These are phyloP conservation scores for Arrhamphus sclerolepis DNA, from an alignment of 2,797 vertebrate species.

Conservation along the genomic window DNA sequence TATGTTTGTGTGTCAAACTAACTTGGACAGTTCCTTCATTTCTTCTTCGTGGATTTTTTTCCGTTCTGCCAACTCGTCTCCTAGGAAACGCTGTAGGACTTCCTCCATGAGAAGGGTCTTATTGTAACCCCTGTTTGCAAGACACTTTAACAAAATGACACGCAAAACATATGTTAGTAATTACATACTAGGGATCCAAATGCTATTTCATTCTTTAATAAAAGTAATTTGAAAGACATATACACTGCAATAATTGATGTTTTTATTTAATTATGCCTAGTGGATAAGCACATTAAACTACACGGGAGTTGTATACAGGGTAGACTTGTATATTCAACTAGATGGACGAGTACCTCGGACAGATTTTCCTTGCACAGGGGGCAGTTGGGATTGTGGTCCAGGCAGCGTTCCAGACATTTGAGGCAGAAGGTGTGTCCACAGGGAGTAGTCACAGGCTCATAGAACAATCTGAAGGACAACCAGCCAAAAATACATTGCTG, in stretches of 20 bases:
- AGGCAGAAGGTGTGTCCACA: conserved; percentile 96
- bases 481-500: no score
- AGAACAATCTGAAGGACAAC: conserved; percentile 66
- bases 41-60: conserved; percentile 93
- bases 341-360: conserved; percentile 80
- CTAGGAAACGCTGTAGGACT: conserved; percentile 86
- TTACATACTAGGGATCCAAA: not conserved
- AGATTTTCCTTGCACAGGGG: conserved; percentile 95
- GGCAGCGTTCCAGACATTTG: conserved; percentile 93
- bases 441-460: conserved; percentile 91
- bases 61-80: conserved; percentile 88
- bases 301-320: not conserved
- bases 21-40: conserved; percentile 93
- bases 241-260: no score
- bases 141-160: conserved; percentile 77
- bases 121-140: conserved; percentile 89
- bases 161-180: not conserved
- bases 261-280: no score
- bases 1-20: conserved; percentile 45
- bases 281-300: not conserved
- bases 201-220: no score
- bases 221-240: no score
- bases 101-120: conserved; percentile 91
- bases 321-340: not conserved
- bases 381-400: conserved; percentile 92